These are phyloP conservation scores for Scaptomyza flava DNA, from an alignment of 2,888 invertebrate species.

Conservation along the genomic window DNA sequence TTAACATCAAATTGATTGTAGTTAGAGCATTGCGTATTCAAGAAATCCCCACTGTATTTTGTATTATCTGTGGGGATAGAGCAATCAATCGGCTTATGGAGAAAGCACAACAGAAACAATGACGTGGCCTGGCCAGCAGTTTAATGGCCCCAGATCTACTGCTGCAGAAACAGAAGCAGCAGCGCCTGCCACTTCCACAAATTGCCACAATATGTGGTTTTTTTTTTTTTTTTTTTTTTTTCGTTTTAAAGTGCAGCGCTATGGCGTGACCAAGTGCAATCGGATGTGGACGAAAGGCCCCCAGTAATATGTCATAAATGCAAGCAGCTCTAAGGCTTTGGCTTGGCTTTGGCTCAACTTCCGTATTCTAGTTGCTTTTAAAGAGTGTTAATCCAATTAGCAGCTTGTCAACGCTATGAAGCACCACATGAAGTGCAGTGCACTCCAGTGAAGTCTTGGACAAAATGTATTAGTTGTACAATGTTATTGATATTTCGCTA, in stretches of 20 bases:
- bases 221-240: not conserved
- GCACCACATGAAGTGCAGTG: constrained; percentile 8
- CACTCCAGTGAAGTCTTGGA: not conserved
- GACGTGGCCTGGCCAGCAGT: constrained; percentile 14
- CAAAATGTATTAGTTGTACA: not conserved
- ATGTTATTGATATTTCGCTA: not conserved
- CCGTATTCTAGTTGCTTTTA: constrained; percentile 34
- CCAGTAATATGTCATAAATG: constrained; percentile 40
- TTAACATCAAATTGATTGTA: too few species aligned
- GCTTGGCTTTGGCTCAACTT: constrained; percentile 38
- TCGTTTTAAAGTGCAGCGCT: not conserved
- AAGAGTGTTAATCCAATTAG: constrained; percentile 61
- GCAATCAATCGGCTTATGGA: constrained; percentile 40
- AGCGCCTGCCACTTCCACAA: constrained; percentile 37
- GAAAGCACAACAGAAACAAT: constrained; percentile 10
- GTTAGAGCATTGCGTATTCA: not conserved
- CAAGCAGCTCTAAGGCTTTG: constrained; percentile 21
- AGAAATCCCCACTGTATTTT: constrained; percentile 2
- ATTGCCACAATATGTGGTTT: constrained; percentile 25
- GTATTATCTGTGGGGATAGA: constrained; percentile 37
- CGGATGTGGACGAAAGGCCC: constrained; percentile 35
- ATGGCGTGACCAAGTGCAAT: constrained; percentile 63
- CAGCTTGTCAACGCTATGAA: constrained; percentile 2
- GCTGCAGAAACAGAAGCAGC: not conserved
- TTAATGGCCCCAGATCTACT: constrained; percentile 43